Conservation (phyloP, 2,797 vertebrate species). For the Lacerta viridis region DNA sequence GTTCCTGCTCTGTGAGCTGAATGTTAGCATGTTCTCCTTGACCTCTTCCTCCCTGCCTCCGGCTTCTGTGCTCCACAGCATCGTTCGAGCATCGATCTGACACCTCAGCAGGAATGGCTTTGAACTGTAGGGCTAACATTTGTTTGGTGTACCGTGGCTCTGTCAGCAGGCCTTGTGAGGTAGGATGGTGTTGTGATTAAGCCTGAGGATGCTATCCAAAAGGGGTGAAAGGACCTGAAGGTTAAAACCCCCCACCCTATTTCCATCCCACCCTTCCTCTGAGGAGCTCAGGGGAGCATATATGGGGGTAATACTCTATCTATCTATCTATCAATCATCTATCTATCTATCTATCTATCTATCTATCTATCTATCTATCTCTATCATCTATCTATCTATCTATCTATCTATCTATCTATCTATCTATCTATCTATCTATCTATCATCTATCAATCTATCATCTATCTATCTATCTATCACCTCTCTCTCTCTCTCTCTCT, state of each 20-base stretch:
- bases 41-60: background rate
- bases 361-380: too few species aligned
- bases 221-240: background rate
- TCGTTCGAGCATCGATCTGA: background rate
- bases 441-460: too few species aligned
- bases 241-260: background rate
- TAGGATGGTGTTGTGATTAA: background rate
- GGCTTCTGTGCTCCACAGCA: background rate
- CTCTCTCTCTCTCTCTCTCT: too few species aligned
- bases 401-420: too few species aligned
- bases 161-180: background rate
- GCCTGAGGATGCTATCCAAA: background rate
- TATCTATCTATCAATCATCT: too few species aligned
- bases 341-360: too few species aligned
- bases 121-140: background rate
- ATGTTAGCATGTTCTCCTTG: background rate
- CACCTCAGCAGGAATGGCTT: constrained; percentile 2
- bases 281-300: background rate
- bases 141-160: background rate
- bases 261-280: background rate
- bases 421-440: too few species aligned
- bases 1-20: fast-evolving
- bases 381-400: too few species aligned
- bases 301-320: background rate
- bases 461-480: too few species aligned